Base-by-base conservation (phyloP, 2,797 vertebrate genomes). In the Pteronotus mesoamericanus region DNA sequence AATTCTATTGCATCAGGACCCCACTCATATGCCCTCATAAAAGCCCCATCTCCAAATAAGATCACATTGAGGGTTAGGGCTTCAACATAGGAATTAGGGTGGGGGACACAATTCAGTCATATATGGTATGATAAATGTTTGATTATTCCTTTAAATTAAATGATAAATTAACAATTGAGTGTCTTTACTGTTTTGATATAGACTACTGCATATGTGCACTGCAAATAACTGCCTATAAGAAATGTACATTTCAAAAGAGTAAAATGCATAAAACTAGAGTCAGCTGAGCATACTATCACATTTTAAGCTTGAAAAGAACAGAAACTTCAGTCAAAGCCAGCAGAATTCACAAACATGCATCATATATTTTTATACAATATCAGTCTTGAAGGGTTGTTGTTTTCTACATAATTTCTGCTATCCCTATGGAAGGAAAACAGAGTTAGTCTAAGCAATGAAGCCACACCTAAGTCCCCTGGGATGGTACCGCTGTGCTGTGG, bases 241-340 rank as follows among this genome's bases (percentile, higher is more conserved):
- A 75, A 42, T 68, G 1, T 77, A 86, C 24, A 66, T 84, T 93
- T 94, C 24, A n/a, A 57, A 86, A 85, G 57, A 59, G 7, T 82
- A 69, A 96, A 92, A 88, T 85, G 26, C 14, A 6, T 64, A 79
- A 46, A 91, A 75, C 26, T 46, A 48, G 32, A 68, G 59, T 86
- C 74, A 91, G 64, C 51, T 51, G 93, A 86, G 16, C n/a, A 34
- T 83, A 71, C 42, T 37, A 22, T 75, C 32, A 9, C 66, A 75
- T 79, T 94, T 83, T 88, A 89, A 96, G 12, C 48, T 29, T 86
- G 42, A 84, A 94, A 95, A 61, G 37, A 89, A 85, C 6, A 96
- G 42, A 39, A 55, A 14, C 87, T 94, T 68, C 34, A 42, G 16
- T 92, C 5, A 55, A 82, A 32, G 48, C 32, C 34, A 92, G 12